phyloP scores from a whole-genome alignment of 2,797 vertebrate species.

The Oryzias dopingdopingensis region DNA sequence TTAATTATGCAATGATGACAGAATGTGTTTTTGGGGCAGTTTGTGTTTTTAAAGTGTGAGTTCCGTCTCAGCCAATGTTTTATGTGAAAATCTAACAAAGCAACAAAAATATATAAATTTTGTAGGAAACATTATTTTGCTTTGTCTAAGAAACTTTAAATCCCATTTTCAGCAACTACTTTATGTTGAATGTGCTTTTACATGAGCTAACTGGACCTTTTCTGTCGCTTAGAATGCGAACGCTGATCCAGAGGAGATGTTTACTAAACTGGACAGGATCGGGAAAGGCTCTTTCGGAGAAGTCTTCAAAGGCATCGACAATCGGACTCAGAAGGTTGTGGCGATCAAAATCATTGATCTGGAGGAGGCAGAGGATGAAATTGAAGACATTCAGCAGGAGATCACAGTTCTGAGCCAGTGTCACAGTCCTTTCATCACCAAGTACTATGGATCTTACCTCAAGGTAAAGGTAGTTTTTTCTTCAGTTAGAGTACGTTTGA shows the following conservation, averaged over 20 bases:
- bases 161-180: not conserved
- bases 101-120: no score
- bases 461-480: slow-evolving; percentile 81
- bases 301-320: slow-evolving; percentile 99
- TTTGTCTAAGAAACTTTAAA: no score
- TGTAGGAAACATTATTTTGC: no score
- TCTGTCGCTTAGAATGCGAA: slow-evolving; percentile 81
- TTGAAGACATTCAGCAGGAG: slow-evolving; percentile 98
- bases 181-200: not conserved
- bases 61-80: no score
- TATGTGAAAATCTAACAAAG: no score
- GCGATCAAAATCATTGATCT: slow-evolving; percentile 99
- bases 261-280: slow-evolving; percentile 94
- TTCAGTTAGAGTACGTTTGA: slow-evolving; percentile 1
- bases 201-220: not conserved
- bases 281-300: slow-evolving; percentile 98
- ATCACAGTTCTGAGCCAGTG: slow-evolving; percentile 98
- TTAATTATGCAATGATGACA: no score
- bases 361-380: slow-evolving; percentile 98
- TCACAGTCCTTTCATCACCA: slow-evolving; percentile 97
- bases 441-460: slow-evolving; percentile 96
- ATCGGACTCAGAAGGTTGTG: slow-evolving; percentile 94
- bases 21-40: no score
- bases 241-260: slow-evolving; percentile 93
- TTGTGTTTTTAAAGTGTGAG: no score